phyloP scores from a whole-genome alignment of 2,888 invertebrate genomes.

The Thereva nobilitata region DNA sequence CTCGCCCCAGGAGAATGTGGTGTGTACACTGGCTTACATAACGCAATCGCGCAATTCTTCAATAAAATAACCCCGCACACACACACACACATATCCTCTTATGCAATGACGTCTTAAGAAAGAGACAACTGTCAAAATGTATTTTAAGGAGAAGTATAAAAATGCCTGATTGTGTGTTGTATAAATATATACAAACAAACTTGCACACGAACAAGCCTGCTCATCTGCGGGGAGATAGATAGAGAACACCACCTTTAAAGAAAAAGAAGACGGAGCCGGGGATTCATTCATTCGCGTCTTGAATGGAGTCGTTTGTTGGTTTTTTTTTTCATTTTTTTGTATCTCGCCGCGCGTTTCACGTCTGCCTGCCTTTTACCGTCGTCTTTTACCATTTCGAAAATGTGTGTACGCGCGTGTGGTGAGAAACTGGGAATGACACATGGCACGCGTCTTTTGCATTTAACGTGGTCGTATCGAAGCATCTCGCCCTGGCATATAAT shows the following conservation, averaged over 20 bases:
- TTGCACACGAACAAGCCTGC: too few species aligned
- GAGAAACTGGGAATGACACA: slow-evolving; percentile 35
- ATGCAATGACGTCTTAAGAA: slow-evolving; percentile 17
- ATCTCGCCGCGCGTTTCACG: neutral
- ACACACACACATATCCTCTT: neutral
- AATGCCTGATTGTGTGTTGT: too few species aligned
- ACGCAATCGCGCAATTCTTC: neutral
- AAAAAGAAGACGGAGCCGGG: too few species aligned
- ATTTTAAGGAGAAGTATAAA: too few species aligned
- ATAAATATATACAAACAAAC: too few species aligned
- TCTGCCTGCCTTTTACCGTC: slow-evolving; percentile 13
- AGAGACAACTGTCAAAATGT: slow-evolving; percentile 16
- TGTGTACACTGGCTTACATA: slow-evolving; percentile 23
- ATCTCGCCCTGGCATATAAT: too few species aligned
- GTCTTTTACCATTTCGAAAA: neutral
- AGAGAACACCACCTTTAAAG: too few species aligned
- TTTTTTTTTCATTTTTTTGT: neutral
- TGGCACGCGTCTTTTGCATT: slow-evolving; percentile 40
- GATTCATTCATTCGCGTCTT: slow-evolving; percentile 13
- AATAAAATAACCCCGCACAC: neutral
- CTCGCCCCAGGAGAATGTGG: neutral
- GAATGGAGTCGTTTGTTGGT: neutral
- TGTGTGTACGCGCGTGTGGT: slow-evolving; percentile 22
- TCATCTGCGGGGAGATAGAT: too few species aligned
- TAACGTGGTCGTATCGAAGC: slow-evolving; percentile 9